Evolutionary conservation across 2,113 vertebrate species (phyloP), one percentile per base, ranked within the genome.

Genomic region (Carassius auratus): DNA sequence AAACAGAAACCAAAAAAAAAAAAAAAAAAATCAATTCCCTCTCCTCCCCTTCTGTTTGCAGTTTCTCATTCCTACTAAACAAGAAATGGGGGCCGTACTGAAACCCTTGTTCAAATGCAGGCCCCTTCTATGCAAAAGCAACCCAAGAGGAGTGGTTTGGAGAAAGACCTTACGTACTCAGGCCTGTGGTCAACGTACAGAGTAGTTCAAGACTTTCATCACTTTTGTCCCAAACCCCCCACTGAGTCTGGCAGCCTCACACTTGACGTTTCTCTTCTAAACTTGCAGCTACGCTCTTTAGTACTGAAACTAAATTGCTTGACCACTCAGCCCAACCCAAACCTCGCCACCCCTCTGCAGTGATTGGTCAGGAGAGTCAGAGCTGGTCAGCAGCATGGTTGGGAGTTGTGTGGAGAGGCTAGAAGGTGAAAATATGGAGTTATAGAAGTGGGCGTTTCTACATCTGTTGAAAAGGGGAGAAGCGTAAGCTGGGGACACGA

Each of bases 31-130:
- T 86, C 77, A 86, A 86, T 19, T 75, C 48, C 83, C 83, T 90
- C 90, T 91, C 90, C 89, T 90, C 57, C 83, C 80, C 84, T 88
- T 90, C 89, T 89, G 91, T 90, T 87, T 89, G 84, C 76, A 52
- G 92, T 87, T 90, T 91, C 90, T 84, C 87, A 68, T 88, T 90
- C 80, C 71, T 76, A 73, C 62, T 69, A 52, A 68, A 81, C 81
- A 83, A 57, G 50, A 73, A 59, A 73, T 42, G 61, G 90, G 87
- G 86, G 84, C 87, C 92, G 83, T 66, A 91, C 91, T 88, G 88
- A 90, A 87, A 85, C 88, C 89, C 61, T 10, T 61, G 88, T 85
- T 86, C 88, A 82, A 87, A 87, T 83, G 36, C 81, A 90, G 89
- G 30, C 87, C 84, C 74, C 33, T n/a, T 81, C 42, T 83, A 81